Base-by-base conservation (phyloP, 2,797 vertebrate species). In the Betta splendens region DNA sequence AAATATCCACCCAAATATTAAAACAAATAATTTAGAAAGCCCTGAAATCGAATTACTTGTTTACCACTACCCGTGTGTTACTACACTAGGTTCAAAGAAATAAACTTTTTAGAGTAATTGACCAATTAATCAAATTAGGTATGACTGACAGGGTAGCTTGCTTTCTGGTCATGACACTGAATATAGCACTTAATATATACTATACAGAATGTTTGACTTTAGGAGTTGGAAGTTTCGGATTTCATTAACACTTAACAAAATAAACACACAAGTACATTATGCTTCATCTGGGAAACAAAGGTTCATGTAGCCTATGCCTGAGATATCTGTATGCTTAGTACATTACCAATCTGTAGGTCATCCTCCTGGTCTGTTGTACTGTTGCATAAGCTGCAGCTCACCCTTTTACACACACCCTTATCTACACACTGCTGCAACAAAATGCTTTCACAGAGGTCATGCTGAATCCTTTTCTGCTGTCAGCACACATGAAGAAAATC, bases 391-490 rank as follows among this genome's bases (percentile, higher is more conserved):
- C 7, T 22, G 12, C 15, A 20, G 40, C 12, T 42, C 39, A 8
- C 13, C n/a, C 7, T 13, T 39, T 13, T 17, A 20, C 58, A 38
- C 48, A 31, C 4, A 16, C 11, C 9, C 17, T 43, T 18, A 56
- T 43, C 45, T n/a, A 4, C 5, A 21, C 5, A 22, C 5, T 37
- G 3, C n/a, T 42, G 48, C 12, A 48, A 43, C 42, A 43, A 16
- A 29, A 26, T 21, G 31, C 42, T 51, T 37, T 57, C 4, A 39
- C 6, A 28, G 20, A 58, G 16, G 48, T 35, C 28, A 10, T 32
- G 3, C 7, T 6, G 20, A 46, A 26, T 26, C 46, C 32, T 44
- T 17, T 28, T 7, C 18, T 31, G 16, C 31, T 37, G 25, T 51
- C 39, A 37, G 21, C 29, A 48, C 29, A 26, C 1, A 1, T 42